Evolutionary conservation across 2,888 invertebrate species (phyloP).

Genomic region (Pachliopta kotzebuea): DNA sequence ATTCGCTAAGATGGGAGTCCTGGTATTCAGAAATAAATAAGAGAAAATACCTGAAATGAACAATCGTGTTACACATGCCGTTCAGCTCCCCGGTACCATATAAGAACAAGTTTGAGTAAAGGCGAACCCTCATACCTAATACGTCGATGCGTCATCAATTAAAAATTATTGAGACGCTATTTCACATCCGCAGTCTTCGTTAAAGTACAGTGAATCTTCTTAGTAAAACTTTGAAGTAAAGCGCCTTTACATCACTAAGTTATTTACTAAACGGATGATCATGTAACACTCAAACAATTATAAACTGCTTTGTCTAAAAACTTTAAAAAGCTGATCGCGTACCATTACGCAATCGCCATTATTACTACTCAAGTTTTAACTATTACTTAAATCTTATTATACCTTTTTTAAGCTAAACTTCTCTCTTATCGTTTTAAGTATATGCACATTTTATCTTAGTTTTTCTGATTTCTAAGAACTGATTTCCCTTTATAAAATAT

Average conservation of each 20-base stretch:
- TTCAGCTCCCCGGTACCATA: conserved; percentile 1
- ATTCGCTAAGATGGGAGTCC: conserved; percentile 39
- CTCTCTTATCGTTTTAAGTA: too few relatives aligned
- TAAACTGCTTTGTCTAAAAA: too few relatives aligned
- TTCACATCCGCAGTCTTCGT: conserved; percentile 4
- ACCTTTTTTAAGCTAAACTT: too few relatives aligned
- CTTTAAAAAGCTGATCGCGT: too few relatives aligned
- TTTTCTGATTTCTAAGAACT: too few relatives aligned
- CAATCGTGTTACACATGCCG: conserved; percentile 19
- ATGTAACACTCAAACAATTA: too few relatives aligned
- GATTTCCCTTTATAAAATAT: too few relatives aligned
- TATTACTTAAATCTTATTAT: too few relatives aligned
- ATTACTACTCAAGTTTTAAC: too few relatives aligned
- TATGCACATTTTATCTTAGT: too few relatives aligned
- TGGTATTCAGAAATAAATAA: conserved; percentile 27
- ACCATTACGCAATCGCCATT: too few relatives aligned
- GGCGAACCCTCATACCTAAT: conserved; percentile 7
- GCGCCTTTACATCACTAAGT: neutral
- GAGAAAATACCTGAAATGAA: conserved; percentile 26
- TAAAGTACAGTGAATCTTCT: neutral
- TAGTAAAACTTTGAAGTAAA: neutral
- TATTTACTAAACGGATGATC: too few relatives aligned
- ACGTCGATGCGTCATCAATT: conserved; percentile 11
- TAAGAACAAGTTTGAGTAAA: conserved; percentile 6
- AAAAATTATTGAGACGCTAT: conserved; percentile 5